These are phyloP conservation scores for Megaceryle maxima DNA, from an alignment of 2,113 vertebrate genomes.

Conservation along the genomic window DNA sequence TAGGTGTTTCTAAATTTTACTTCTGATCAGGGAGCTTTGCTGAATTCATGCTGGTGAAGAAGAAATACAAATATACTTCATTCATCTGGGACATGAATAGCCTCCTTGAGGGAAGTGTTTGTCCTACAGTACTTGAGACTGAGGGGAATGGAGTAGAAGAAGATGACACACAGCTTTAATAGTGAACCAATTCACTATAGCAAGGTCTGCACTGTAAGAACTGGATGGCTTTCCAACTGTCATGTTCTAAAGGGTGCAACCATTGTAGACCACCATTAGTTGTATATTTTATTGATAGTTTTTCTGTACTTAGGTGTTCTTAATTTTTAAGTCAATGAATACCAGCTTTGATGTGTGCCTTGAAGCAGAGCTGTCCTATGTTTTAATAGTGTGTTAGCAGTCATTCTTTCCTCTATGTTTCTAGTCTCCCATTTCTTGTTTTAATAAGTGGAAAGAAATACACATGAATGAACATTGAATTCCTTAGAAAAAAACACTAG, in stretches of 20 bases:
- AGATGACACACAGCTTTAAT: not conserved
- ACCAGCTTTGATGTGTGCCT: not conserved
- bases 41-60: not conserved
- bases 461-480: not conserved
- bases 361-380: not conserved
- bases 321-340: not conserved
- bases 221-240: not conserved
- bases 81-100: not conserved
- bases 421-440: not conserved
- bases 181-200: not conserved
- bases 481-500: not conserved
- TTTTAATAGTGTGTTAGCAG: not conserved
- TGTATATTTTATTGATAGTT: not conserved
- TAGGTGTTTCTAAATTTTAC: not conserved
- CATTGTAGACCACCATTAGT: not conserved
- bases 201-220: not conserved
- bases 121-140: not conserved
- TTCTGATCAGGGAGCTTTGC: not conserved
- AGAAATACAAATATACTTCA: not conserved
- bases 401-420: not conserved
- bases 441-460: not conserved
- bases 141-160: not conserved
- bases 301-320: not conserved
- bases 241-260: not conserved
- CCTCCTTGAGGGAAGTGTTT: not conserved